A percentile compares a stretch with the other conserved stretches of the same genome.
Evolutionary conservation across 2,888 invertebrate species (phyloP).

Genomic region (Allacma fusca): DNA sequence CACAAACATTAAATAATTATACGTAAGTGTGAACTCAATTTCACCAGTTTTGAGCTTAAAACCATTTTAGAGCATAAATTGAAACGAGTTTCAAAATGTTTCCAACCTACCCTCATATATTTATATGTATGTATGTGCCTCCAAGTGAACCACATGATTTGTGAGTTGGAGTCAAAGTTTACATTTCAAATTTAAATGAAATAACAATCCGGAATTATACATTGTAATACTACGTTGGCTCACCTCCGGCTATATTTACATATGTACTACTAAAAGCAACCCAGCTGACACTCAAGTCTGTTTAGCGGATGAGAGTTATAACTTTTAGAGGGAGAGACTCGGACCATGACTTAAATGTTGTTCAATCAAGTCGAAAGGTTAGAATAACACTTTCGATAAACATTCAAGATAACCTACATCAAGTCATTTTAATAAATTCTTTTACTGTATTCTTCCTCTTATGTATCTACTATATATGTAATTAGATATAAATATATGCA

Average conservation of each 20-base stretch:
- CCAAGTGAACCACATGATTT: no score
- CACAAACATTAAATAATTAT: constrained; percentile 7
- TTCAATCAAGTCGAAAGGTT: constrained; percentile 12
- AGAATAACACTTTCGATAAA: constrained; percentile 16
- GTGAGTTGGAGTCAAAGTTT: no score
- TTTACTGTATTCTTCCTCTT: not conserved
- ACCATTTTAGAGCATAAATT: not conserved
- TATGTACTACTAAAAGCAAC: not conserved
- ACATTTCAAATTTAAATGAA: no score
- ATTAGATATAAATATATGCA: not conserved
- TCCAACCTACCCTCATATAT: no score
- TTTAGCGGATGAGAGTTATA: no score
- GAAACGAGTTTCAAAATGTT: not conserved
- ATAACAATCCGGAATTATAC: not conserved
- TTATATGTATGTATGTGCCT: no score
- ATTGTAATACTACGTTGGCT: no score
- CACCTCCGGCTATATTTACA: no score
- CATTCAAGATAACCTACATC: constrained; percentile 12
- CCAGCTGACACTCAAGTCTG: no score
- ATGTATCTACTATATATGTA: no score
- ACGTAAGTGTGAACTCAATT: constrained; percentile 30
- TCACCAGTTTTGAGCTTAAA: not conserved
- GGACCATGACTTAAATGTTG: constrained; percentile 6
- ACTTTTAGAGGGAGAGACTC: not conserved
- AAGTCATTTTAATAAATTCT: not conserved